These are phyloP conservation scores for Pygocentrus nattereri DNA, from an alignment of 2,797 vertebrate species.

Conservation along the genomic window DNA sequence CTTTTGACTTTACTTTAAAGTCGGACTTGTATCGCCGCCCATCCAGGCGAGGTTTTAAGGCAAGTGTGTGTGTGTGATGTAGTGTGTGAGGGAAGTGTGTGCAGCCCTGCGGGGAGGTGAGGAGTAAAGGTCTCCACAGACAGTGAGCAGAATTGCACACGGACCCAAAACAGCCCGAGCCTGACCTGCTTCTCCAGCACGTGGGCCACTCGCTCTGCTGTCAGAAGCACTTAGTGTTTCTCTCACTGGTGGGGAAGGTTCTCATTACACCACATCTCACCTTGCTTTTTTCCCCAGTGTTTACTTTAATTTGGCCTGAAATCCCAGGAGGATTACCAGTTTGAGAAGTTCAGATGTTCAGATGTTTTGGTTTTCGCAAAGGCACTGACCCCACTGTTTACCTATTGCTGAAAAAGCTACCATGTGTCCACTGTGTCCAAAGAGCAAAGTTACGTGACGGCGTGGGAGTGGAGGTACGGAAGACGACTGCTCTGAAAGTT, in stretches of 20 bases:
- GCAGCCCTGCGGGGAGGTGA: neutral
- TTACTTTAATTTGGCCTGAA: neutral
- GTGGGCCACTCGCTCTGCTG: neutral
- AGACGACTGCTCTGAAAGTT: conserved; percentile 4
- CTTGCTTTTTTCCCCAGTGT: neutral
- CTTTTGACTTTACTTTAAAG: too few relatives aligned
- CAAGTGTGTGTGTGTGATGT: conserved; percentile 24
- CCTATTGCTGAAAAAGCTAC: neutral
- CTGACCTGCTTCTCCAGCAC: conserved; percentile 12
- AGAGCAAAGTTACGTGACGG: conserved; percentile 18
- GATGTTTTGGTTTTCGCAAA: neutral
- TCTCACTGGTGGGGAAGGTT: neutral
- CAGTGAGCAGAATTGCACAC: neutral
- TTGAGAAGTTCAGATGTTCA: neutral
- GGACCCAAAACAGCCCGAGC: conserved; percentile 9
- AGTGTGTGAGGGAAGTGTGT: neutral
- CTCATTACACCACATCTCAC: conserved; percentile 7
- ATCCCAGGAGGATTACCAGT: neutral
- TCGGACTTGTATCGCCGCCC: too few relatives aligned
- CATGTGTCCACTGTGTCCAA: neutral
- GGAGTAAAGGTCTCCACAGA: neutral
- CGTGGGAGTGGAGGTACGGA: conserved; percentile 4
- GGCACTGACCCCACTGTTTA: neutral
- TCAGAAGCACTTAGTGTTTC: conserved; percentile 1
- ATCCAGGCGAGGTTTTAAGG: neutral